Evolutionary conservation across 2,888 invertebrate species (phyloP), one percentile per base, ranked within the genome.

Genomic region (Cosmopolites sordidus): DNA sequence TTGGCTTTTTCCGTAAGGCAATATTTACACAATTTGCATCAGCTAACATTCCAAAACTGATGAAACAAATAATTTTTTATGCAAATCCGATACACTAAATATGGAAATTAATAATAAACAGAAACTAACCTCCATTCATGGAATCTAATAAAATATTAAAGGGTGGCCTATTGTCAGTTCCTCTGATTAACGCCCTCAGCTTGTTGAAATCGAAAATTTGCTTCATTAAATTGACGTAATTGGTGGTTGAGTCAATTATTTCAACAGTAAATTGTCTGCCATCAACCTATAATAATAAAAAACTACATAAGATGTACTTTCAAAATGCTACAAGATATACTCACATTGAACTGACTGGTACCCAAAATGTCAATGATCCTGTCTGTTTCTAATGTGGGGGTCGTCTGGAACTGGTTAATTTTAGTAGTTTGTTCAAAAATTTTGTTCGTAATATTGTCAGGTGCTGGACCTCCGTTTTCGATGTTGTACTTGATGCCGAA

Each of bases 401-500:
- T 89, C 60, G 87, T 88, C 68, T 81, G 83, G 75, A 96, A 98
- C 61, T 86, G 78, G 37, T 80, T 82, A 33, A 99, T 88, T 59
- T 76, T 77, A 42, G 83, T 90, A 0, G 92, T 88, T 15, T 91
- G 75, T 38, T 87, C 82, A 71, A 88, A 92, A 57, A 99, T 95
- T 60, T 85, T 82, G 68, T 97, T 84, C 6, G 98, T 98, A 44
- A 92, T 84, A 43, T 77, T 76, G 70, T 94, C 96, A 0, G 97
- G 94, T 1, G 98, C 98, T 0, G 99, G 97, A 0, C 94, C 99
- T 48, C 99, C 99, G 74, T 99, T 99, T 57, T 90, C 84, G 64
- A 89, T 92, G 77, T 99, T 99, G 76, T 92, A 99, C 75, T 99
- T 99, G 67, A 99, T 97, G 45, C 99, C 99, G 73, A 99, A 99